Percentiles rank a stretch among this genome's conserved stretches.
phyloP scores from a whole-genome alignment of 2,113 vertebrate genomes.

The Archocentrus centrarchus region DNA sequence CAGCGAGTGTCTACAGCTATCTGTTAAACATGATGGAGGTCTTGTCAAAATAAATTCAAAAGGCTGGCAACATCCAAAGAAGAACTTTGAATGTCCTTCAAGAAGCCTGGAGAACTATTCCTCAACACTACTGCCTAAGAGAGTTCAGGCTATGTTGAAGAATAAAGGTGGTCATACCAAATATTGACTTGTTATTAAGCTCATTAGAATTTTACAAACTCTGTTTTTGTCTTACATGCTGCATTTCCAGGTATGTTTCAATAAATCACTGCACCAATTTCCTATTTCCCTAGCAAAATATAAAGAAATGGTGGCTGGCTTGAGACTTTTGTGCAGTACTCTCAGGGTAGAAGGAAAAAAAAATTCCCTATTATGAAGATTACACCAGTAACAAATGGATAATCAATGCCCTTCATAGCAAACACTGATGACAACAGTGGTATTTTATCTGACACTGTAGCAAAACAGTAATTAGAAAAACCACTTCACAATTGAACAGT shows the following conservation, averaged over 20 bases:
- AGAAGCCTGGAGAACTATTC: not conserved
- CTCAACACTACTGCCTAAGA: not conserved
- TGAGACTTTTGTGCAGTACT: accelerated
- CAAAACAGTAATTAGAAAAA: conserved; percentile 12
- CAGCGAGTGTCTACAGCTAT: not conserved
- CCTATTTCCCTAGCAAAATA: not conserved
- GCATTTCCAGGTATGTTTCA: not conserved
- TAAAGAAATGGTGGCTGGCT: not conserved
- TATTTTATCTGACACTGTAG: not conserved
- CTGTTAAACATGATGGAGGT: not conserved
- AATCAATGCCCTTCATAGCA: not conserved
- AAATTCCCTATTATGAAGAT: not conserved
- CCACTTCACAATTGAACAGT: not conserved
- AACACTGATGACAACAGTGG: not conserved
- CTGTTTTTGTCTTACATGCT: not conserved
- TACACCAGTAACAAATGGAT: not conserved
- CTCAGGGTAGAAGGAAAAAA: not conserved
- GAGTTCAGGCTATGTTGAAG: not conserved
- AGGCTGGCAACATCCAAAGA: not conserved
- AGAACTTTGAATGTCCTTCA: not conserved
- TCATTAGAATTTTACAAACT: not conserved
- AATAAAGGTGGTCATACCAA: not conserved
- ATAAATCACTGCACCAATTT: not conserved
- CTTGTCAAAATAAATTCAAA: not conserved
- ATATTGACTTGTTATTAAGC: not conserved